Evolutionary conservation across 37 sponge, comb jelly and placozoan genomes (phyloP).

Genomic region (Diacarnus erythraeanus): DNA sequence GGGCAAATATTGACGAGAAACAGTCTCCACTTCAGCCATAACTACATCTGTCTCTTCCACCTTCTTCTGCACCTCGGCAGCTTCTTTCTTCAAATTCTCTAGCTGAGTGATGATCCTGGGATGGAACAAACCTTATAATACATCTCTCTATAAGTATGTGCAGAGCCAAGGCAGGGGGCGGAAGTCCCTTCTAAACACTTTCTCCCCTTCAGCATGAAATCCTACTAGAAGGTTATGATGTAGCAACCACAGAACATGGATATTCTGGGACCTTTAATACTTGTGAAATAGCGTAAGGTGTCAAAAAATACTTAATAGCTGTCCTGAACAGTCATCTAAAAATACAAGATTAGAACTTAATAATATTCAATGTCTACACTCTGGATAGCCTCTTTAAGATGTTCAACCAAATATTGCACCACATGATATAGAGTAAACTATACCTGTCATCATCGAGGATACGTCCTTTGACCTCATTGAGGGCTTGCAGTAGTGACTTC

Average conservation of each 20-base stretch:
- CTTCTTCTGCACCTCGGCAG: slow-evolving; percentile 92
- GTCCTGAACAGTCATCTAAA: too few species aligned
- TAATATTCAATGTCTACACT: too few species aligned
- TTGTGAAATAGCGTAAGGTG: too few species aligned
- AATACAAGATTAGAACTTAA: too few species aligned
- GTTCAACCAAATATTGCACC: too few species aligned
- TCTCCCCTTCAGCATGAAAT: not conserved
- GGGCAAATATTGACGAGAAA: slow-evolving; percentile 92
- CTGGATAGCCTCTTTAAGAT: too few species aligned
- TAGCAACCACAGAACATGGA: not conserved
- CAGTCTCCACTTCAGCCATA: slow-evolving; percentile 94
- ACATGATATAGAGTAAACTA: not conserved
- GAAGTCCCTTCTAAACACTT: not conserved
- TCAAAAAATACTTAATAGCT: too few species aligned
- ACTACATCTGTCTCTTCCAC: slow-evolving; percentile 97
- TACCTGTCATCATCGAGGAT: slow-evolving; percentile 93
- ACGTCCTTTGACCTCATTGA: slow-evolving; percentile 95
- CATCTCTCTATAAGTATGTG: not conserved
- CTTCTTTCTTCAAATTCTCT: slow-evolving; percentile 96
- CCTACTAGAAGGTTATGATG: not conserved
- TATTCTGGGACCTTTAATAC: too few species aligned
- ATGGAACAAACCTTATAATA: not conserved
- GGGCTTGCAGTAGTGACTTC: slow-evolving; percentile 88
- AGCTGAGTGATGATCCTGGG: slow-evolving; percentile 84
- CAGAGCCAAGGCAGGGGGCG: not conserved